Percentiles rank a stretch among this genome's conserved stretches.
Conservation (phyloP, 2,888 invertebrate genomes). For the Odontomyia ornata region DNA sequence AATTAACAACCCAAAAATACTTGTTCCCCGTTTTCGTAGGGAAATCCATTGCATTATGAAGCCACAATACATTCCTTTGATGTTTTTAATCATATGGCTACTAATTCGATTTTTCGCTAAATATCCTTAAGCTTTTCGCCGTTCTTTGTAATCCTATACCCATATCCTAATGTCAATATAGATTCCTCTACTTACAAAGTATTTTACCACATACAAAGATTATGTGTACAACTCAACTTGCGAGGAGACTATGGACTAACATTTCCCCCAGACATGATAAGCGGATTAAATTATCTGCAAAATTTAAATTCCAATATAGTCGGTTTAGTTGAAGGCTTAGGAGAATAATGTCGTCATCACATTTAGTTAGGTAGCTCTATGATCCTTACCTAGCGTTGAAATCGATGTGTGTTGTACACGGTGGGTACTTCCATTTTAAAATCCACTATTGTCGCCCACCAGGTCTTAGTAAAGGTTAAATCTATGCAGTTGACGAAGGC, state of each 20-base stretch:
- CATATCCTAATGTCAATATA: not conserved
- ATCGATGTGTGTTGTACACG: not conserved
- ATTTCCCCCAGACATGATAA: slow-evolving; percentile 44
- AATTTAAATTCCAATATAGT: slow-evolving; percentile 50
- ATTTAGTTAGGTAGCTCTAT: not conserved
- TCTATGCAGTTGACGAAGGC: slow-evolving; percentile 7
- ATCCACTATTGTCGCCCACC: not conserved
- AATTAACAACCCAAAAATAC: no score
- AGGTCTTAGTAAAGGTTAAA: not conserved
- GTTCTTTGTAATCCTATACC: slow-evolving; percentile 1
- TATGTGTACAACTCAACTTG: not conserved
- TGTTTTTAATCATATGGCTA: not conserved
- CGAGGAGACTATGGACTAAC: slow-evolving; percentile 1
- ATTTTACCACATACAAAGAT: not conserved
- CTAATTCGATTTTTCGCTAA: slow-evolving; percentile 7
- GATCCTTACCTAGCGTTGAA: not conserved
- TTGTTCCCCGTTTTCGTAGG: no score
- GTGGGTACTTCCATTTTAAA: not conserved
- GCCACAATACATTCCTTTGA: slow-evolving; percentile 5
- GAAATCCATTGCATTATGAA: no score
- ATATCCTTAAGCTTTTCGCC: slow-evolving; percentile 3
- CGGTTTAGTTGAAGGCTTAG: slow-evolving; percentile 32
- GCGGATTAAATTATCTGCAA: slow-evolving; percentile 51
- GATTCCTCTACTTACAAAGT: not conserved
- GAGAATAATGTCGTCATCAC: slow-evolving; percentile 43